Evolutionary conservation across 2,888 invertebrate genomes (phyloP).

Genomic region (Agonum fuliginosum): DNA sequence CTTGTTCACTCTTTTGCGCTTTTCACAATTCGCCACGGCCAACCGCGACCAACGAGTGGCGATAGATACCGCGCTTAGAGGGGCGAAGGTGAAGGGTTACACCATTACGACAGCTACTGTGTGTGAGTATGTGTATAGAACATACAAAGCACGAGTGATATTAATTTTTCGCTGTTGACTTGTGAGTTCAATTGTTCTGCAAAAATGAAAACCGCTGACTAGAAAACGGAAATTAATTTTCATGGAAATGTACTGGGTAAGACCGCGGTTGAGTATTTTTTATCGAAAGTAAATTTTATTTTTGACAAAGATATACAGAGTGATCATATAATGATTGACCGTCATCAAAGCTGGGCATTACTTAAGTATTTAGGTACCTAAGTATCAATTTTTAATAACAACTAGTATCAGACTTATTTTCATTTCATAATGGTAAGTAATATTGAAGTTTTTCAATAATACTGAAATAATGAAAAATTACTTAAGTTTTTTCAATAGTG

Average conservation of each 20-base stretch:
- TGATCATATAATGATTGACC: background rate
- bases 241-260: background rate
- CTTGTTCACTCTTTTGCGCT: background rate
- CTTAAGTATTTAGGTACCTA: too few relatives aligned
- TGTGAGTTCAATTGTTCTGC: slow-evolving; percentile 39
- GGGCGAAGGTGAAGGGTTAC: too few relatives aligned
- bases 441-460: too few relatives aligned
- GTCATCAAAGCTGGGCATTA: too few relatives aligned
- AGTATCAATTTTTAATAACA: too few relatives aligned
- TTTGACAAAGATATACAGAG: background rate
- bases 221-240: slow-evolving; percentile 42
- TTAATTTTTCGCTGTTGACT: slow-evolving; percentile 52
- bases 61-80: too few relatives aligned
- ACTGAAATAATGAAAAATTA: too few relatives aligned
- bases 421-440: too few relatives aligned
- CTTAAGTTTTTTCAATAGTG: too few relatives aligned
- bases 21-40: background rate
- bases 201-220: slow-evolving; percentile 39
- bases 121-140: too few relatives aligned
- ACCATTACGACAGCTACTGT: background rate
- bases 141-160: slow-evolving; percentile 15
- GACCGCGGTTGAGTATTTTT: background rate
- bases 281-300: slow-evolving; percentile 5
- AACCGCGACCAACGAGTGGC: background rate
- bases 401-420: too few relatives aligned